Percentiles rank a stretch among this genome's conserved stretches.
phyloP scores from a whole-genome alignment of 2,797 vertebrate genomes.

The Liparis tanakae region DNA sequence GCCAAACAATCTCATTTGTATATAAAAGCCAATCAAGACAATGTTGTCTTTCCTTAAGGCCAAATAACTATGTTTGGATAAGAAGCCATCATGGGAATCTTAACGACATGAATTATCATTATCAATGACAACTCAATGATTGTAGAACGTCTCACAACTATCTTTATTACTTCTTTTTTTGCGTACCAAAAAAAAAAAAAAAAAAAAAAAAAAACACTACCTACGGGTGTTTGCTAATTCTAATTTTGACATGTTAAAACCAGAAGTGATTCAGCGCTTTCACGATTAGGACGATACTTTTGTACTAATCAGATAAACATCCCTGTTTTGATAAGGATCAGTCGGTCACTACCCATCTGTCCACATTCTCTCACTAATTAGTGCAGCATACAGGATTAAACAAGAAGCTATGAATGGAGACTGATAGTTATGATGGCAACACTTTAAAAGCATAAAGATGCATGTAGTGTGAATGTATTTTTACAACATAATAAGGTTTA shows the following conservation, averaged over 20 bases:
- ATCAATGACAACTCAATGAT: neutral
- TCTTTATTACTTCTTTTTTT: neutral
- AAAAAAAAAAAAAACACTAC: neutral
- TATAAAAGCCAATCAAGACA: neutral
- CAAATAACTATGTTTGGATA: neutral
- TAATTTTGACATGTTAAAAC: neutral
- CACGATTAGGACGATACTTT: neutral
- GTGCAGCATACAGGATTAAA: slow-evolving; percentile 3
- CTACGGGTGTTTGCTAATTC: neutral
- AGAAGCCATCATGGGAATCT: neutral
- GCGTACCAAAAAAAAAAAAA: neutral
- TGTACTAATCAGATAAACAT: neutral
- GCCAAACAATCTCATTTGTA: neutral
- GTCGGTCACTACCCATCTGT: neutral
- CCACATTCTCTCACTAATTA: neutral
- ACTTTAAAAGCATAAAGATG: neutral
- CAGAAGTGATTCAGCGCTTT: neutral
- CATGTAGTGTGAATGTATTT: neutral
- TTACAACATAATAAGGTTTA: neutral
- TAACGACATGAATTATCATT: neutral
- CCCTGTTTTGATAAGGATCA: neutral
- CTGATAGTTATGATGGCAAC: neutral
- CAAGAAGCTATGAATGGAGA: neutral
- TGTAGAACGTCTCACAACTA: neutral
- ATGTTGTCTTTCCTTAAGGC: neutral